Conservation (phyloP, 1,140 invertebrate species). For the Drosophila novamexicana region DNA sequence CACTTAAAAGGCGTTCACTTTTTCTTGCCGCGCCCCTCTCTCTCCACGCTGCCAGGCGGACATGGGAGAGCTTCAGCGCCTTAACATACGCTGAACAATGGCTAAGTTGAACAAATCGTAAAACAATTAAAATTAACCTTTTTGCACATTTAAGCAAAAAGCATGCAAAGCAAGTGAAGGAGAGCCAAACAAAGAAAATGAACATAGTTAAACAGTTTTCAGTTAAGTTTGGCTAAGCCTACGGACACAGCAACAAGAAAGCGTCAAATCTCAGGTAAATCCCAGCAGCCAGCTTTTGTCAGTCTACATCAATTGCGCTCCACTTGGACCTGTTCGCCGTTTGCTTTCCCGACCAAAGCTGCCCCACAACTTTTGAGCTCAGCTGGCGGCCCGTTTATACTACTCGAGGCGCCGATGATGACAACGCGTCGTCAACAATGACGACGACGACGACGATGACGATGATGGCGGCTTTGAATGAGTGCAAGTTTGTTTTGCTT, state of each 20-base stretch:
- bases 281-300: slow-evolving; percentile 59
- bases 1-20: slow-evolving; percentile 83
- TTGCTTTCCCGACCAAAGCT: slow-evolving; percentile 20
- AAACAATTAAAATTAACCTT: slow-evolving; percentile 81
- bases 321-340: slow-evolving; percentile 1
- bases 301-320: slow-evolving; percentile 4
- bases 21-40: slow-evolving; percentile 28
- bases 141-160: slow-evolving; percentile 28
- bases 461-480: slow-evolving; percentile 33
- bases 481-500: slow-evolving; percentile 49
- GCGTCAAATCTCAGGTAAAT: slow-evolving; percentile 13
- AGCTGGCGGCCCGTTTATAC: slow-evolving; percentile 1
- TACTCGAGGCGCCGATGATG: background rate
- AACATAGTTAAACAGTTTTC: slow-evolving; percentile 6
- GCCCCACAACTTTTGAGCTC: slow-evolving; percentile 58
- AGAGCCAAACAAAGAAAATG: slow-evolving; percentile 13
- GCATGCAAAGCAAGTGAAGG: slow-evolving; percentile 40
- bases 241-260: background rate
- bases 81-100: slow-evolving; percentile 54
- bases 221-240: background rate
- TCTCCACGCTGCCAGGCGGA: slow-evolving; percentile 22
- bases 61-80: slow-evolving; percentile 7
- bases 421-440: background rate
- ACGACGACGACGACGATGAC: background rate
- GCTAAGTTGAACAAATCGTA: slow-evolving; percentile 35